Percentiles rank a stretch among this genome's conserved stretches.
Evolutionary conservation across 2,113 vertebrate species (phyloP).

Genomic region (Gallinago media): DNA sequence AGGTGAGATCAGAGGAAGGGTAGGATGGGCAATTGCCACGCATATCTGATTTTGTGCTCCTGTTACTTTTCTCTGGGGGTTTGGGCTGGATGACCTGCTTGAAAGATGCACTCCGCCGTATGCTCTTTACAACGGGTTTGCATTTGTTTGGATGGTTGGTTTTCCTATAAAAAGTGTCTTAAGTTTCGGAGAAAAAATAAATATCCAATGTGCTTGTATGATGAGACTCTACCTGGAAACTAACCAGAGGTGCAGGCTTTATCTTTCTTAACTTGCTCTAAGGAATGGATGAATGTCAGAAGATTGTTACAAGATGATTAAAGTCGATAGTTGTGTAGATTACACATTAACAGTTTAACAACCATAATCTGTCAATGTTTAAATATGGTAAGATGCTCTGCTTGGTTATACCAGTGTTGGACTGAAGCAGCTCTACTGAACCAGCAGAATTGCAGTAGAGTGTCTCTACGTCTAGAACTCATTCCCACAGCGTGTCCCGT

Average conservation of each 20-base stretch:
- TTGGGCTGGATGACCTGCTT: neutral
- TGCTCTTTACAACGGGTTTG: neutral
- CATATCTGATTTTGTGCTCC: neutral
- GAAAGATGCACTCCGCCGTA: neutral
- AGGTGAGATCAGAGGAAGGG: constrained; percentile 9
- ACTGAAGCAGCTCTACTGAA: neutral
- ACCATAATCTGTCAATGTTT: constrained; percentile 5
- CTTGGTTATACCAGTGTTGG: neutral
- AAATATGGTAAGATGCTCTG: neutral
- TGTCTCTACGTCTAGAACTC: neutral
- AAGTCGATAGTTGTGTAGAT: neutral
- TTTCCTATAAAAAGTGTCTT: constrained; percentile 8
- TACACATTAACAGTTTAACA: neutral
- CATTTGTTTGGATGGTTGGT: constrained; percentile 19
- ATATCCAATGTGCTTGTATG: neutral
- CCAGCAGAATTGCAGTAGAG: neutral
- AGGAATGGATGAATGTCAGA: neutral
- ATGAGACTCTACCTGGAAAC: neutral
- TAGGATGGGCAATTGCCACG: neutral
- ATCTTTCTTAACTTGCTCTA: neutral
- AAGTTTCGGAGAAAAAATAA: neutral
- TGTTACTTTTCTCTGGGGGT: neutral
- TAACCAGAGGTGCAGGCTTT: neutral
- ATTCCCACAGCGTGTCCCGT: neutral
- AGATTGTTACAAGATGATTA: constrained; percentile 10